A percentile compares a stretch with the other conserved stretches of the same genome.
Conservation (phyloP, 2,888 invertebrate genomes). For the Chromoteleia sp. region DNA sequence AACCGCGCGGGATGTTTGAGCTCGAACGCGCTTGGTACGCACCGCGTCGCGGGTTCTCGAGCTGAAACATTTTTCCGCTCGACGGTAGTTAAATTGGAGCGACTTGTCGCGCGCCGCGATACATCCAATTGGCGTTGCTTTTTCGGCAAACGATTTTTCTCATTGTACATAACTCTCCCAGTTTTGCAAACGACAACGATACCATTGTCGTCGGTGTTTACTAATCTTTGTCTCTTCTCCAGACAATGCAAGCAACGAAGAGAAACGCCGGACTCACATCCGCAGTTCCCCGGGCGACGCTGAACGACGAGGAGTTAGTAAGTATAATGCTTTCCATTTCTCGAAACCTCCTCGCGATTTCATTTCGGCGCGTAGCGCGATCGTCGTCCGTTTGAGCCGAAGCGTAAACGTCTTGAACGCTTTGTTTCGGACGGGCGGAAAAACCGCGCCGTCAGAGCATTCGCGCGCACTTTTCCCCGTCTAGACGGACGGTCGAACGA, state of each 20-base stretch:
- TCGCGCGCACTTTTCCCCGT: neutral
- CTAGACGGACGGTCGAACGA: no score
- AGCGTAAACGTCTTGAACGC: conserved; percentile 50
- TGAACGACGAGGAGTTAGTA: conserved; percentile 99
- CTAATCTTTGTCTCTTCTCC: conserved; percentile 76
- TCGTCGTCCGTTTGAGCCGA: conserved; percentile 34
- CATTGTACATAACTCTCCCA: conserved; percentile 63
- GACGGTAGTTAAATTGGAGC: conserved; percentile 8
- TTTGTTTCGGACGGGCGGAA: conserved; percentile 22
- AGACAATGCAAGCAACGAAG: conserved; percentile 99
- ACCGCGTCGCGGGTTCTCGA: conserved; percentile 20
- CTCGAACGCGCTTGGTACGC: conserved; percentile 8
- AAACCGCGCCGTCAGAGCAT: neutral
- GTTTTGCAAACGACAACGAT: conserved; percentile 57
- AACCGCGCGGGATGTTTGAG: no score
- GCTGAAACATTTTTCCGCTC: no score
- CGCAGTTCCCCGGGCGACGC: conserved; percentile 97
- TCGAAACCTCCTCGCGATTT: conserved; percentile 25
- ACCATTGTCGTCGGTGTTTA: conserved; percentile 71
- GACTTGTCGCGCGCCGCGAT: neutral
- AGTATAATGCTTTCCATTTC: conserved; percentile 83
- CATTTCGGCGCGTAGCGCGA: conserved; percentile 23
- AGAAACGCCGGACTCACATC: conserved; percentile 98
- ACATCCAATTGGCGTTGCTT: conserved; percentile 51
- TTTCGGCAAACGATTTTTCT: conserved; percentile 63